These are phyloP conservation scores for Oeneis ivallda DNA, from an alignment of 2,888 invertebrate species.

Conservation along the genomic window DNA sequence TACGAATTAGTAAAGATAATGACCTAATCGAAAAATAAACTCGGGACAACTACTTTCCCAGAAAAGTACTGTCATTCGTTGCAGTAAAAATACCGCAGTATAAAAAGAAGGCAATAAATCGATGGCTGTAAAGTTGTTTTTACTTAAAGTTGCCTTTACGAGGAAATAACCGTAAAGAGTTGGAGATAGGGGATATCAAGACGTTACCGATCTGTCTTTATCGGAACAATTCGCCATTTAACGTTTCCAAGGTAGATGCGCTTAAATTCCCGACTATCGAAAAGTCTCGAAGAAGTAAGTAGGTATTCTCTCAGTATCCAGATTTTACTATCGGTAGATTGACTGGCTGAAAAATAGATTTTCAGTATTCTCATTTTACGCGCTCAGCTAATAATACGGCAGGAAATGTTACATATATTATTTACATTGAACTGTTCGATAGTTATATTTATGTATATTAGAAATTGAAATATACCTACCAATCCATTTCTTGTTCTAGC, in stretches of 20 bases:
- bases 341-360: neutral
- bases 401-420: neutral
- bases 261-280: constrained; percentile 7
- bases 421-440: no score
- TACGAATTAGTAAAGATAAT: neutral
- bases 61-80: constrained; percentile 19
- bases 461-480: no score
- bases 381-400: neutral
- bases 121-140: constrained; percentile 75
- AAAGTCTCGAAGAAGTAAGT: constrained; percentile 1
- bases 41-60: neutral
- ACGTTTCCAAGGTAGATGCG: constrained; percentile 18
- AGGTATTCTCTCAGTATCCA: neutral
- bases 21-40: neutral
- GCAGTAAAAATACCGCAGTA: constrained; percentile 59
- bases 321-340: neutral
- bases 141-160: constrained; percentile 74
- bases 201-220: constrained; percentile 60
- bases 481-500: no score
- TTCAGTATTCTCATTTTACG: neutral
- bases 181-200: constrained; percentile 66
- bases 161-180: constrained; percentile 72
- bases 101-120: constrained; percentile 67
- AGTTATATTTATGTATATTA: no score
- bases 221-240: constrained; percentile 52